Evolutionary conservation across 2,113 vertebrate species (phyloP), one percentile per base, ranked within the genome.

Genomic region (Cathartes aura): DNA sequence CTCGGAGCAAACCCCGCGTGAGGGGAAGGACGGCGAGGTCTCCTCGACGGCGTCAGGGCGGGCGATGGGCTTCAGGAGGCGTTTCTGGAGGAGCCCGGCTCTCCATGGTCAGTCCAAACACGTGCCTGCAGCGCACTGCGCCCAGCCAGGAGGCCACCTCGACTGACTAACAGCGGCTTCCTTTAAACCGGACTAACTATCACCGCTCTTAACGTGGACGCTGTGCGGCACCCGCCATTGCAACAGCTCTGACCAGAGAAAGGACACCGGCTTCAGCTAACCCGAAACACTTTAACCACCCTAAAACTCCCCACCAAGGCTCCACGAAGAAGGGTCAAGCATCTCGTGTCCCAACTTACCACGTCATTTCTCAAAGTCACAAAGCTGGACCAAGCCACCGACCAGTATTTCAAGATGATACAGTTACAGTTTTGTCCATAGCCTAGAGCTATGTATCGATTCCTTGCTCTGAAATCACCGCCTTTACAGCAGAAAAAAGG

Each of bases 11-110:
- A 58, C 17, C 43, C 34, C 0, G 1, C 11, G 4, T 1, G 5
- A 43, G 22, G 12, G 30, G 29, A 70, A 60, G 50, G 43, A 32
- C 0, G 1, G 11, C 2, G 3, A 40, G 13, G 6, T 26, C 32
- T n/a, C 64, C 43, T 45, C 4, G 0, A 5, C 1, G 8, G 42
- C 3, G 0, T 23, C 29, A n/a, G 22, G 23, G 12, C 0, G 2
- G 50, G 8, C 2, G 1, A 2, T 16, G 26, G 47, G n/a, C 30
- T 40, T 58, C 45, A 32, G 26, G 17, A n/a, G 23, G 9, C 1
- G 5, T 10, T 50, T 79, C 14, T 45, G 53, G 26, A 56, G 55
- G 8, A 20, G 27, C 17, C 38, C 0, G 1, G 43, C 15, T 30
- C 9, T 8, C n/a, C 15, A 8, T 1, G 15, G 16, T 32, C 24